Base-by-base conservation (phyloP, 2,113 vertebrate genomes). In the Paradisaea rubra region DNA sequence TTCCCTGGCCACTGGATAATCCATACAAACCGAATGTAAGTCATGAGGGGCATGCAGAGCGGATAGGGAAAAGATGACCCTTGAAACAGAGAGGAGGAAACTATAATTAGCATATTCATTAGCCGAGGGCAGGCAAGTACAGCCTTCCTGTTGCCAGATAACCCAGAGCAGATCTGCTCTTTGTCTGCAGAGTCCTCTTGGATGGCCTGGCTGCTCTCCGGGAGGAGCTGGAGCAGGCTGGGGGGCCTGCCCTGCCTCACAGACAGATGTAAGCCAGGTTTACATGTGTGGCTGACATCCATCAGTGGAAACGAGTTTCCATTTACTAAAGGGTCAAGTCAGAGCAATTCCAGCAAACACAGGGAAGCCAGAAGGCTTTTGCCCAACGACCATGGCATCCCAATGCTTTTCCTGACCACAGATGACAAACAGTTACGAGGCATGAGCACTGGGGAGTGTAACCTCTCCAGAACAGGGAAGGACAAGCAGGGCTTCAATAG, bases 251-350 rank as follows among this genome's bases (percentile, higher is more conserved):
- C 91, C 72, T 86, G 66, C 74, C 76, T 72, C 57, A 66, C 76
- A 89, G 35, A 22, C 85, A 95, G 82, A 88, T 88, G 85, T 33
- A 15, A 86, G 44, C 91, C 94, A 91, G 82, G 77, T 93, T 83
- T 65, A 61, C 57, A 27, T 53, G 44, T 60, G 86, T 11, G 80
- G 64, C 24, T 88, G 69, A 90, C 86, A 88, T 44, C 68, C 95
- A 74, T 81, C 54, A 84, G 76, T 68, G 49, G 72, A 66, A 94
- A 71, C 6, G 24, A 96, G 60, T 89, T 95, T 86, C 81, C 74
- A n/a, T 90, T 83, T 83, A 83, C 86, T 50, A 81, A 54, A 93
- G 84, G 89, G 72, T 79, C 82, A 57, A 79, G 35, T 7, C 72
- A 76, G 91, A 93, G 88, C 10, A 60, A 35, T 71, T 60, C 89